Conservation (phyloP, 2,888 invertebrate genomes). For the Andrena bicolor region DNA sequence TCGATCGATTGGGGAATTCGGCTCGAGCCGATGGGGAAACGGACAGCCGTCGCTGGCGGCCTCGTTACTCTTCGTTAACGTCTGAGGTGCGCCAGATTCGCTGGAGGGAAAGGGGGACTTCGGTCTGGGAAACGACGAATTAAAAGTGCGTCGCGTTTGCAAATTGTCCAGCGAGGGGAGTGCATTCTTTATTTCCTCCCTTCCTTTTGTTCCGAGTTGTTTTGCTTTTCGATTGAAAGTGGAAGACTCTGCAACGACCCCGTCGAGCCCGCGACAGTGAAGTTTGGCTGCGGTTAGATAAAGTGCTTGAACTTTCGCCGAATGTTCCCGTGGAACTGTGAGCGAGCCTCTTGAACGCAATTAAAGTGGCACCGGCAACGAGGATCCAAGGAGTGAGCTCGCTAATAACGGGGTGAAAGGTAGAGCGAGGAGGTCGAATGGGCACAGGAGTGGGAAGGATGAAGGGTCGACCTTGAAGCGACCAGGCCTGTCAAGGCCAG, state of each 20-base stretch:
- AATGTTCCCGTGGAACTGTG: neutral
- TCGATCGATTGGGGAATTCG: conserved; percentile 57
- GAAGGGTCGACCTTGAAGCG: conserved; percentile 67
- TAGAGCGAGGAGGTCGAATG: neutral
- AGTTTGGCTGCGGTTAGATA: neutral
- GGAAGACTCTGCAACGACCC: neutral
- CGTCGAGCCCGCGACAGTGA: neutral
- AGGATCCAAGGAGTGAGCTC: neutral
- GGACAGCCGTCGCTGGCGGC: conserved; percentile 25
- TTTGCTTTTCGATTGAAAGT: neutral
- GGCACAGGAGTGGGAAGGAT: conserved; percentile 52
- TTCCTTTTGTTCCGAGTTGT: neutral
- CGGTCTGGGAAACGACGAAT: neutral
- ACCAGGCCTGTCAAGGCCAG: conserved; percentile 55
- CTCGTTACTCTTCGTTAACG: conserved; percentile 75
- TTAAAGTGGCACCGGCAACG: neutral
- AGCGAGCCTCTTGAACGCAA: neutral
- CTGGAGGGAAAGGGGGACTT: neutral
- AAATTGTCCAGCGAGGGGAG: neutral
- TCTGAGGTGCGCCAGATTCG: conserved; percentile 25
- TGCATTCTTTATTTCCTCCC: neutral
- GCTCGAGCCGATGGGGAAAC: conserved; percentile 23
- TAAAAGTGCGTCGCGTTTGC: neutral
- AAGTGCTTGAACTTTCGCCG: neutral
- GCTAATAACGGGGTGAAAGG: no score